Evolutionary conservation across 1,140 invertebrate genomes (phyloP).

Genomic region (Ceratoteleas bidentatus): DNA sequence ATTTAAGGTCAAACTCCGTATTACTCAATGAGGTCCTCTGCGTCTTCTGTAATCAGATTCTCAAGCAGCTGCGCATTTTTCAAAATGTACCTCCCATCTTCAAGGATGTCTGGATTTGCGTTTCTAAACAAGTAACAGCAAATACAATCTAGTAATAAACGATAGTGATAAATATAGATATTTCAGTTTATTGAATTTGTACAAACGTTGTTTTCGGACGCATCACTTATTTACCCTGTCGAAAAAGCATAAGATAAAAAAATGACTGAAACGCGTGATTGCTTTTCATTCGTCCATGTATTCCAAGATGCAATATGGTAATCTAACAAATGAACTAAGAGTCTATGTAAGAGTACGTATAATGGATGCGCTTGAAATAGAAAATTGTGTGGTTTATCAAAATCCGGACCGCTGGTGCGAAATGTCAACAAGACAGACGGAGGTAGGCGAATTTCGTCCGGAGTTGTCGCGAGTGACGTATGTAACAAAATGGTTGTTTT

Average conservation of each 20-base stretch:
- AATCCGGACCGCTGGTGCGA: slow-evolving; percentile 4
- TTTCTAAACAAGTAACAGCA: no score
- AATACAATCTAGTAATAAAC: not conserved
- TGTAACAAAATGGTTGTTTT: slow-evolving; percentile 23
- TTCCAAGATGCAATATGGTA: not conserved
- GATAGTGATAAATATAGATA: slow-evolving; percentile 29
- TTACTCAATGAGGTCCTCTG: no score
- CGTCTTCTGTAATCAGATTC: no score
- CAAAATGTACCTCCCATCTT: no score
- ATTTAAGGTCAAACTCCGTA: no score
- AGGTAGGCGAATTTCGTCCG: slow-evolving; percentile 33
- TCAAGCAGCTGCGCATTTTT: no score
- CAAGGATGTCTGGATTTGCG: no score
- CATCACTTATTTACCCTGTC: slow-evolving; percentile 44
- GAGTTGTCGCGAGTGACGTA: slow-evolving; percentile 15
- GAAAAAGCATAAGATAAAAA: slow-evolving; percentile 26
- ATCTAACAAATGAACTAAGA: not conserved
- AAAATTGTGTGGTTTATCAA: not conserved
- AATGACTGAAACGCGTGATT: not conserved
- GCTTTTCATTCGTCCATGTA: not conserved
- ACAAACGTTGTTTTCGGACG: slow-evolving; percentile 29
- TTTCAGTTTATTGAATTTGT: slow-evolving; percentile 43
- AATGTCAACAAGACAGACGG: slow-evolving; percentile 30
- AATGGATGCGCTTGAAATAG: not conserved
- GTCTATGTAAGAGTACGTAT: no score